Base-by-base conservation (phyloP, 1,140 invertebrate genomes). In the Olivierus martensii region DNA sequence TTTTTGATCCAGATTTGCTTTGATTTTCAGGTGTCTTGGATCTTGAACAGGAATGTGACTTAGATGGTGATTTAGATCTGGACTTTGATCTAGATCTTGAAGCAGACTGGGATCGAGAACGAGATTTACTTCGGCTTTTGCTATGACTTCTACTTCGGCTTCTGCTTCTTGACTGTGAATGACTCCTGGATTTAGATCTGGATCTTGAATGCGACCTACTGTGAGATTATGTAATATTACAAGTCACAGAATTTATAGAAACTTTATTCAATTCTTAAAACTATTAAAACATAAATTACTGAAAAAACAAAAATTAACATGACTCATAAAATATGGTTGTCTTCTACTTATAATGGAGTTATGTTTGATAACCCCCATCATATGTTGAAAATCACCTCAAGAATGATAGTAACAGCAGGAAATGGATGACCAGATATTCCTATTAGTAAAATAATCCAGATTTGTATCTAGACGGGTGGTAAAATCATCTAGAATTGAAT, bases 11-110 rank as follows among this genome's bases (percentile, higher is more conserved):
- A 19, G 15, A 18, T 19, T 18, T 44, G 18, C 15, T 17, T 28
- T 21, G 12, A 14, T 47, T 34, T 6, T 9, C 7, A n/a, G 17
- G 14, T 9, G 14, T 10, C 46, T 44, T 52, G 2, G n/a, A 10
- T 15, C 44, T 44, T 28, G 51, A 52, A 14, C 21, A 19, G 11
- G 51, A 51, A 10, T 3, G 12, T 21, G 43, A 51, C 34, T 62
- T 64, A 6, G 68, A 71, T 46, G 66, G 22, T 53, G 70, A 61
- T 19, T 52, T 53, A 2, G 66, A 66, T 19, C 58, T 61, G 18
- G 52, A 53, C 57, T 28, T 28, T 28, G 28, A 28, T 28, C 28
- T 28, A 9, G 28, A 28, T 28, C 28, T 28, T 28, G 28, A 28
- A 28, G 28, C 14, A 3, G 46, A 53, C 9, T 35, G 28, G 3